phyloP scores from a whole-genome alignment of 2,113 vertebrate genomes.

The Brachyhypopomus gauderio region DNA sequence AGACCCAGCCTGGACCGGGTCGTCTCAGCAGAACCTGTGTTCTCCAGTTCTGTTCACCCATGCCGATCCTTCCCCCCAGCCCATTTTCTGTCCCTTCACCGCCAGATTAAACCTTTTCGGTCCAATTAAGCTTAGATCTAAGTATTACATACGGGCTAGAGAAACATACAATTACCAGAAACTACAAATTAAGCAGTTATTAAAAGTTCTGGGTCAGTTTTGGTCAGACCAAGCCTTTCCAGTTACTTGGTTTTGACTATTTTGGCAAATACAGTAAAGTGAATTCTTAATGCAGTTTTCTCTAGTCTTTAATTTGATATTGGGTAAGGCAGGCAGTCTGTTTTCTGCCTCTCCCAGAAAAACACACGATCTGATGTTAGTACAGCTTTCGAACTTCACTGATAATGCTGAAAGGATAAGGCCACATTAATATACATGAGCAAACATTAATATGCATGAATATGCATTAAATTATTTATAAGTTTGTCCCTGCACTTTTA shows the following conservation, averaged over 20 bases:
- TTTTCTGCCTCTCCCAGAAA: constrained; percentile 22
- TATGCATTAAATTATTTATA: neutral
- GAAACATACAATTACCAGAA: constrained; percentile 53
- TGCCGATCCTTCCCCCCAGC: neutral
- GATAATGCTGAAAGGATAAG: neutral
- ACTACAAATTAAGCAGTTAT: constrained; percentile 52
- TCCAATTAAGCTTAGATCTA: constrained; percentile 49
- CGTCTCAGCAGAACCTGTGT: neutral
- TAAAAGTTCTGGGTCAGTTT: constrained; percentile 48
- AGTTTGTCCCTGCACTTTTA: neutral
- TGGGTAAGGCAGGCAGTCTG: neutral
- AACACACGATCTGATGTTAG: constrained; percentile 1
- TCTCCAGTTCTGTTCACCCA: neutral
- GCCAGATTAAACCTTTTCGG: constrained; percentile 45
- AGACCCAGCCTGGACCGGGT: too few species aligned
- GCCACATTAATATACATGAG: neutral
- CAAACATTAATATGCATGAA: neutral
- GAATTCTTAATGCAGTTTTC: constrained; percentile 46
- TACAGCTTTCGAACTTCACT: neutral
- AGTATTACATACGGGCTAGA: constrained; percentile 14
- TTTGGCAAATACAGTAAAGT: constrained; percentile 23
- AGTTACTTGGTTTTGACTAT: constrained; percentile 28
- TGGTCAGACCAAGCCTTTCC: constrained; percentile 53
- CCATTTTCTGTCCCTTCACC: constrained; percentile 26
- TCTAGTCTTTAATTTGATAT: constrained; percentile 52